These are phyloP conservation scores for Lepus americanus DNA, from an alignment of 2,113 vertebrate species.

Conservation along the genomic window DNA sequence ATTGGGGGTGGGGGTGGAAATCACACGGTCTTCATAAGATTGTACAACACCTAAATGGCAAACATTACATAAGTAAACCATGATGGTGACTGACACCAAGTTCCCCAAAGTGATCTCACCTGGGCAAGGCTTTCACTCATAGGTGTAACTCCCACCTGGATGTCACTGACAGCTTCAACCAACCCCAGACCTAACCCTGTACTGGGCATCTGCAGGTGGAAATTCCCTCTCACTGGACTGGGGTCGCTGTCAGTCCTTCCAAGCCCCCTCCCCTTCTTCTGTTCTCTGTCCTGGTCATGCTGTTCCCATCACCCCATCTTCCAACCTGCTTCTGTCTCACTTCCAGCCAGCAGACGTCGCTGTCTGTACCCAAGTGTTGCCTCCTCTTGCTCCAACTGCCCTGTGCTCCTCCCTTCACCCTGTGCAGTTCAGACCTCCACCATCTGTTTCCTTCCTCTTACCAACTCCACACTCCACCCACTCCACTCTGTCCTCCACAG, in stretches of 20 bases:
- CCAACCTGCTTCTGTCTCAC: not conserved
- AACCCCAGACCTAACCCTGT: not conserved
- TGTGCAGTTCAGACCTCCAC: not conserved
- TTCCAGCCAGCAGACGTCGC: not conserved
- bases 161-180: not conserved
- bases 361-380: not conserved
- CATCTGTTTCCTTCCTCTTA: not conserved
- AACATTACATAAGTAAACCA: not conserved
- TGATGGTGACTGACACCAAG: not conserved
- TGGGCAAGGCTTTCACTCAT: not conserved
- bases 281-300: not conserved
- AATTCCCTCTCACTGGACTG: not conserved
- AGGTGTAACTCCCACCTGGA: not conserved
- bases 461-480: not conserved
- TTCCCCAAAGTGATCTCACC: not conserved
- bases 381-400: not conserved
- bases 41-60: not conserved
- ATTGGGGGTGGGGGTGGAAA: not conserved
- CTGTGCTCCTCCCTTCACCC: not conserved
- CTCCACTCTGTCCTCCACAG: not conserved
- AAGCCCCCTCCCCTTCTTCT: not conserved
- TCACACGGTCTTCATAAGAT: not conserved
- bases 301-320: not conserved
- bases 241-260: not conserved
- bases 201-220: not conserved